Evolutionary conservation across 2,797 vertebrate species (phyloP).

Genomic region (Cossypha polioptera): DNA sequence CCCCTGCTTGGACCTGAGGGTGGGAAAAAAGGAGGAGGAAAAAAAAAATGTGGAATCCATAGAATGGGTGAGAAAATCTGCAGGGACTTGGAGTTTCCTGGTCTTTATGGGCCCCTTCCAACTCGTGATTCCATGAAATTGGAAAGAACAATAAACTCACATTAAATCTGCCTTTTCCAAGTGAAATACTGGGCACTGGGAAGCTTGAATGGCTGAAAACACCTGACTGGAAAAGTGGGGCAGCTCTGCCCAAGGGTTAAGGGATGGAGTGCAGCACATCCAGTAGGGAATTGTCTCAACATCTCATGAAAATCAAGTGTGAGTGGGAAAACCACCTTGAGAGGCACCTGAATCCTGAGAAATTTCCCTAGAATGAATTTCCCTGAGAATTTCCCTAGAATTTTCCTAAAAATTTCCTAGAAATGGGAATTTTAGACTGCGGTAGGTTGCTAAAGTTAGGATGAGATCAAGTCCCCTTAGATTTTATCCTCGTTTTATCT

Average conservation of each 20-base stretch:
- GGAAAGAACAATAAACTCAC: background rate
- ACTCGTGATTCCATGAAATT: background rate
- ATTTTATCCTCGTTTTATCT: background rate
- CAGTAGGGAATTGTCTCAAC: too few species aligned
- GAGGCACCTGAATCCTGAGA: background rate
- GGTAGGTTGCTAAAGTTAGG: background rate
- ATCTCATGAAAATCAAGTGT: rapidly evolving
- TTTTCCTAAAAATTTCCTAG: too few species aligned
- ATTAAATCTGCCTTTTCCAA: background rate
- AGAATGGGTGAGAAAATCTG: background rate
- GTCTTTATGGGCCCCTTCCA: background rate
- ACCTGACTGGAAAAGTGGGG: background rate
- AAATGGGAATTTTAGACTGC: background rate
- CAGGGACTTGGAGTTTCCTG: background rate
- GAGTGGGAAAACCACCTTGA: background rate
- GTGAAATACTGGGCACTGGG: background rate
- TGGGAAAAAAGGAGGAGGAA: too few species aligned
- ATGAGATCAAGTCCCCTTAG: background rate
- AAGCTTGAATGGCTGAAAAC: background rate
- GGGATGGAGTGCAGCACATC: background rate
- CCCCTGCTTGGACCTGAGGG: conserved; percentile 85
- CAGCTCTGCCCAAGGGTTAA: background rate
- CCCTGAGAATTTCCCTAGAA: too few species aligned
- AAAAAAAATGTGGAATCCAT: background rate
- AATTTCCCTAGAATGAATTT: background rate